Percentiles rank a stretch among this genome's conserved stretches.
phyloP scores from a whole-genome alignment of 1,140 invertebrate genomes.

The Ceratosolen solmsi region DNA sequence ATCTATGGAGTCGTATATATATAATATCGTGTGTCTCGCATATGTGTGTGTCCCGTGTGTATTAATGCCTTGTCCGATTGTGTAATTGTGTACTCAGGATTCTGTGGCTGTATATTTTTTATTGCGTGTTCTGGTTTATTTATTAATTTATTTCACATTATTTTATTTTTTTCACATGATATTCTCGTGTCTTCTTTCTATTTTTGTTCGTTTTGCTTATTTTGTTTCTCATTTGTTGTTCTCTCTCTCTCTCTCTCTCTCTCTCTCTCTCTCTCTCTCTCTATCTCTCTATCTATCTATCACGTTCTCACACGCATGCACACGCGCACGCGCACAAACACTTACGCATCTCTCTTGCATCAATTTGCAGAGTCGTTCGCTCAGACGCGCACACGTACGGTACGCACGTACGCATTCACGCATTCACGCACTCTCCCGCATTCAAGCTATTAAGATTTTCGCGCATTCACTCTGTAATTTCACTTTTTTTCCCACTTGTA shows the following conservation, averaged over 20 bases:
- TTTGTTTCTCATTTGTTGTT: slow-evolving; percentile 56
- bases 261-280: slow-evolving; percentile 36
- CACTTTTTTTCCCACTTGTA: slow-evolving; percentile 52
- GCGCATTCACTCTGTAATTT: slow-evolving; percentile 29
- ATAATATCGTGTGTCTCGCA: slow-evolving; percentile 72
- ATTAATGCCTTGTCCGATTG: slow-evolving; percentile 53
- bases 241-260: slow-evolving; percentile 47
- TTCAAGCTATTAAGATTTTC: slow-evolving; percentile 33
- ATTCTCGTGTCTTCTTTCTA: slow-evolving; percentile 65
- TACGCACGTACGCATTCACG: slow-evolving; percentile 44
- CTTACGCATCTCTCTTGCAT: not conserved
- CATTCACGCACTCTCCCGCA: slow-evolving; percentile 34
- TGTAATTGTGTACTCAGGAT: slow-evolving; percentile 57
- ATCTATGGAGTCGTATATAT: slow-evolving; percentile 75
- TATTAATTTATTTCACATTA: slow-evolving; percentile 53
- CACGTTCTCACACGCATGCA: slow-evolving; percentile 15
- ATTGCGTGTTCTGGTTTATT: slow-evolving; percentile 54
- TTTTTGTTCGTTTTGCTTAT: slow-evolving; percentile 51
- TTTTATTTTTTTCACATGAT: slow-evolving; percentile 60
- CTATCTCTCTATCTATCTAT: slow-evolving; percentile 40
- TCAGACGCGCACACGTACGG: not conserved
- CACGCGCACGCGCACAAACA: slow-evolving; percentile 9
- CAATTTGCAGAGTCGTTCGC: no score
- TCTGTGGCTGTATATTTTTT: slow-evolving; percentile 57
- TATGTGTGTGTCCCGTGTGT: slow-evolving; percentile 60